phyloP scores from a whole-genome alignment of 1,140 invertebrate genomes.

The Apis dorsata region DNA sequence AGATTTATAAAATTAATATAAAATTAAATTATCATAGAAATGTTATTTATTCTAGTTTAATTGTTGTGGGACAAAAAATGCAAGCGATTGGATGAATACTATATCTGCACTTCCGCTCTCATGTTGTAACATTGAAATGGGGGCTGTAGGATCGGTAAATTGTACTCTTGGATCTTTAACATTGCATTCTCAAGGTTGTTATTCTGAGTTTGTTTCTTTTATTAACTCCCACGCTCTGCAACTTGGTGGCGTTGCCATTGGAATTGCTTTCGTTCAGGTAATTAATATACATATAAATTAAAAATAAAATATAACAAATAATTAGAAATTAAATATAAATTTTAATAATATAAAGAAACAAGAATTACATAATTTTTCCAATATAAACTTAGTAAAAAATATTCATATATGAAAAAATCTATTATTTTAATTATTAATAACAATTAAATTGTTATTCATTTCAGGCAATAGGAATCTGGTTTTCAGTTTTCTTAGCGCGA shows the following conservation, averaged over 20 bases:
- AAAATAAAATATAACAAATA: background rate
- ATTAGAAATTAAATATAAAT: background rate
- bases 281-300: background rate
- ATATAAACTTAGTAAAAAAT: background rate
- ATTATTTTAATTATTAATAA: background rate
- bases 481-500: constrained; percentile 83
- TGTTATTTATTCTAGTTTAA: constrained; percentile 80
- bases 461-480: constrained; percentile 84
- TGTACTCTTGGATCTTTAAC: constrained; percentile 70
- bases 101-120: constrained; percentile 80
- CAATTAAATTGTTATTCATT: constrained; percentile 43
- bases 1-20: background rate
- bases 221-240: constrained; percentile 85
- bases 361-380: background rate
- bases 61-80: constrained; percentile 85
- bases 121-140: constrained; percentile 81
- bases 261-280: constrained; percentile 88
- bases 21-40: background rate
- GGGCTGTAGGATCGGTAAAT: constrained; percentile 73
- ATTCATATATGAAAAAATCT: background rate
- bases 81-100: constrained; percentile 82
- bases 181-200: constrained; percentile 80
- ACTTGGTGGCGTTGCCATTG: constrained; percentile 87
- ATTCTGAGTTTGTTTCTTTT: constrained; percentile 81
- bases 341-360: background rate